phyloP scores from a whole-genome alignment of 1,140 invertebrate genomes.

The Bathynomus jamesi region DNA sequence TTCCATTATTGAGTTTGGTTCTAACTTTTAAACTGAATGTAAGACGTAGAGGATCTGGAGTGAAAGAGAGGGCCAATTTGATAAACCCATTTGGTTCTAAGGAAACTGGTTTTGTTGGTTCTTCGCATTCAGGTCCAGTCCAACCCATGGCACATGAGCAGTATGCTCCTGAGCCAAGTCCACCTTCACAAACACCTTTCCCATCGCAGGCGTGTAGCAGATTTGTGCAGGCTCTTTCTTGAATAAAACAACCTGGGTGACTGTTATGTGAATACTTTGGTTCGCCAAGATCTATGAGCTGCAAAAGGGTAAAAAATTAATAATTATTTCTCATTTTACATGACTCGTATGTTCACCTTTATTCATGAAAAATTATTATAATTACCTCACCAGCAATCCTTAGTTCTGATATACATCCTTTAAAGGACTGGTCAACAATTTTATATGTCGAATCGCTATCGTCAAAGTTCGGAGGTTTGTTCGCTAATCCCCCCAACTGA shows the following conservation, averaged over 20 bases:
- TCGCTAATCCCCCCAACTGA: not conserved
- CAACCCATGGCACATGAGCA: slow-evolving; percentile 11
- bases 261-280: slow-evolving; percentile 4
- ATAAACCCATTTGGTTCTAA: slow-evolving; percentile 1
- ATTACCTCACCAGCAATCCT: not conserved
- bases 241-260: slow-evolving; percentile 4
- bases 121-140: slow-evolving; percentile 3
- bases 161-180: not conserved
- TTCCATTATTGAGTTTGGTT: slow-evolving; percentile 5
- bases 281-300: slow-evolving; percentile 13
- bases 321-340: too few species aligned
- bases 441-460: not conserved
- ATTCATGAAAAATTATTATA: not conserved
- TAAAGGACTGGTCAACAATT: not conserved
- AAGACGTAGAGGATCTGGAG: slow-evolving; percentile 1
- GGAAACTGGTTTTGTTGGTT: not conserved
- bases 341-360: too few species aligned
- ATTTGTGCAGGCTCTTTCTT: slow-evolving; percentile 4
- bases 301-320: not conserved
- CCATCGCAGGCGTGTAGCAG: not conserved
- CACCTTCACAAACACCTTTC: slow-evolving; percentile 6
- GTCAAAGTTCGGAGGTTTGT: not conserved
- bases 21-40: slow-evolving; percentile 6
- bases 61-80: slow-evolving; percentile 14
- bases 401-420: not conserved